Percentiles rank a stretch among this genome's conserved stretches.
Conservation (phyloP, 1,140 invertebrate species). For the Dendrolimus kikuchii region DNA sequence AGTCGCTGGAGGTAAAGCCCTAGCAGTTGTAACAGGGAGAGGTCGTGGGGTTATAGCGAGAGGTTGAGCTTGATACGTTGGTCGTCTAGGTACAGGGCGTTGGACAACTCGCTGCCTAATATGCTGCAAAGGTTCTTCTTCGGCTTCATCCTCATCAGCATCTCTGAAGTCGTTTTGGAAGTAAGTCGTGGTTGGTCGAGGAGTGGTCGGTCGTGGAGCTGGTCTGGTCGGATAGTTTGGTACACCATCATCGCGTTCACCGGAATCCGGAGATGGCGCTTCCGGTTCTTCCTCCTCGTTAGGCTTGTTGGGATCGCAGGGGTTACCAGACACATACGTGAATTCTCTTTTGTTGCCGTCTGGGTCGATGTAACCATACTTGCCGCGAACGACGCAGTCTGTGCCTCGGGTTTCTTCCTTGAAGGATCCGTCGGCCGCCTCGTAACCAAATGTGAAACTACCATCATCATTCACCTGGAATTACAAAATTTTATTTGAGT, state of each 20-base stretch:
- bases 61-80: constrained; percentile 65
- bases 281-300: constrained; percentile 75
- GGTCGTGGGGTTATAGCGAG: constrained; percentile 76
- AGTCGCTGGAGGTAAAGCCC: constrained; percentile 77
- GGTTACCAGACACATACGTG: constrained; percentile 92
- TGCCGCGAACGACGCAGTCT: constrained; percentile 89
- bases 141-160: constrained; percentile 73
- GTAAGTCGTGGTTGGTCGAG: constrained; percentile 75
- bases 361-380: constrained; percentile 91
- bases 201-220: constrained; percentile 67
- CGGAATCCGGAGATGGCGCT: constrained; percentile 53
- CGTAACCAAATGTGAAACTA: constrained; percentile 89
- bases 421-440: constrained; percentile 91
- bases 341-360: constrained; percentile 91
- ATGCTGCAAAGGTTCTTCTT: constrained; percentile 73
- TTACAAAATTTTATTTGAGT: constrained; percentile 3
- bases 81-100: constrained; percentile 51
- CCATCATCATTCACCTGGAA: constrained; percentile 83
- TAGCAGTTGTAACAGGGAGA: constrained; percentile 75
- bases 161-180: constrained; percentile 78
- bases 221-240: constrained; percentile 79
- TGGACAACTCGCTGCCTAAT: constrained; percentile 61
- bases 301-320: constrained; percentile 86
- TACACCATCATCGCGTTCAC: constrained; percentile 75
- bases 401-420: constrained; percentile 90